Base-by-base conservation (phyloP, 92 coral and sea anemone genomes). In the Pocillopora grandis region DNA sequence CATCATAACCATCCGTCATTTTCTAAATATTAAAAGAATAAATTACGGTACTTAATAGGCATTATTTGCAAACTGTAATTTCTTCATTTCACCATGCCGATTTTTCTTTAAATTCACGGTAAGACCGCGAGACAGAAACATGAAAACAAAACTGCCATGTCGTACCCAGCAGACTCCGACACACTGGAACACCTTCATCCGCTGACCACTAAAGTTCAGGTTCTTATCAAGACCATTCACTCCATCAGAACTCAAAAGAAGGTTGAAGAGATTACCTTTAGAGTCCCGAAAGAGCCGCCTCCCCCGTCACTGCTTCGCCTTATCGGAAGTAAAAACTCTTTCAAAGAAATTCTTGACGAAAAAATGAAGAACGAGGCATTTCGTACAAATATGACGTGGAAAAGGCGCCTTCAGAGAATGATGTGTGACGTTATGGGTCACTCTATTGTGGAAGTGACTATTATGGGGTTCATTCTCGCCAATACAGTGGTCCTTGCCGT, bases 401-500 rank as follows among this genome's bases (percentile, higher is more conserved):
- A 82, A 78, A 72, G 95, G 42, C 89, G 89, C 79, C 87, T 94
- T 55, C 98, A 94, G 84, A 91, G 92, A 76, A 36, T 83, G 60
- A 76, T 94, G 86, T 86, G 95, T 56, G 81, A 64, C 16, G 83
- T 85, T 1, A 80, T 92, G 49, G 95, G 87, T 33, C 95, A 90
- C 73, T 95, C 98, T 0, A 79, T 78, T 19, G 93, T 94, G 57
- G 98, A 96, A 78, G 77, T 94, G 57, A 72, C 72, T 64, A 93
- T 96, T 21, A 94, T 90, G 88, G 88, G 88, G 10, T 91, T 92
- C 57, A 96, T 96, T 31, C 87, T 96, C 15, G 94, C 90, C 3
- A 96, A 96, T 42, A 96, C 99, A 1, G 92, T 95, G 42, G 96
- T 94, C 5, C 88, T 96, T 58, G 95, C 99, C 7, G 35, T 94